Base-by-base conservation (phyloP, 2,113 vertebrate species). In the Synodontis membranacea region DNA sequence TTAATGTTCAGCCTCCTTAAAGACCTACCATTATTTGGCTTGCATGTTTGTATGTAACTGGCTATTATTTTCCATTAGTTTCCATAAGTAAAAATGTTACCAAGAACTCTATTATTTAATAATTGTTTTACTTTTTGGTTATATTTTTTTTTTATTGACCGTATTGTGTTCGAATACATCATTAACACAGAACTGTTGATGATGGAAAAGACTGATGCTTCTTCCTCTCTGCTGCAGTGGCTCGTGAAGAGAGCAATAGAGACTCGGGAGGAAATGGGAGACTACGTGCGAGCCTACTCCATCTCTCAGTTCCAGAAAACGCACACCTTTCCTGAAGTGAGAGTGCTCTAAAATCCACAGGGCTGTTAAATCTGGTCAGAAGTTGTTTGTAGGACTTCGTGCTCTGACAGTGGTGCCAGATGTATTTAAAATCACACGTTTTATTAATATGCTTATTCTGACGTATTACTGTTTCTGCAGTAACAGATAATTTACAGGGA, bases 161-260 rank as follows among this genome's bases (percentile, higher is more conserved):
- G 11, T 75, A n/a, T n/a, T 62, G 28, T 50, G 44, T 39, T 37
- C 21, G 15, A 72, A 50, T 4, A 48, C 1, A 3, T 15, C 11
- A 48, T 48, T 48, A 76, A n/a, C 44, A 17, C 44, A 48, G 25
- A 48, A 76, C 15, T 76, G 28, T 58, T 76, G 56, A n/a, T 54
- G 14, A 25, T 79, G 34, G 17, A 42, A 64, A 50, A 42, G 34
- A 37, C 1, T 80, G 25, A 60, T 79, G 42, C 19, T 82, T 89
- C 60, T 84, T 4, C 62, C 31, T 88, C 74, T 91, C 83, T 84
- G 46, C 5, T 90, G 4, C 81, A 99, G 98, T 99, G 98, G 98
- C 93, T 99, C 91, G 98, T 99, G 91, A 99, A 99, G 90, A 94
- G 96, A 93, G 98, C 98, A 87, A 99, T 99, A 89, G 98, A 99